A percentile compares a stretch with the other conserved stretches of the same genome.
Conservation (phyloP, 1,140 invertebrate genomes). For the Mycetomoellerius zeteki region DNA sequence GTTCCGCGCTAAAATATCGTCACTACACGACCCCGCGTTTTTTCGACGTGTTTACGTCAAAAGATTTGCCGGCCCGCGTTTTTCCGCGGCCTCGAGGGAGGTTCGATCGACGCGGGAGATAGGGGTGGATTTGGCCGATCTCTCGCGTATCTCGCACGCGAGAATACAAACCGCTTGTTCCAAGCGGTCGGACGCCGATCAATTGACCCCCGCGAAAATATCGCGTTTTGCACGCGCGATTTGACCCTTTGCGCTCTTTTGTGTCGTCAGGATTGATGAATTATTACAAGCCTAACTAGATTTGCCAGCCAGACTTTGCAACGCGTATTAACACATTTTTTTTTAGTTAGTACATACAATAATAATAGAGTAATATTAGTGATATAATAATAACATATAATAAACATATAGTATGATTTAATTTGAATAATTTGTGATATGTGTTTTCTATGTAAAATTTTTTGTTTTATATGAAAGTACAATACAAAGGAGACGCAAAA, state of each 20-base stretch:
- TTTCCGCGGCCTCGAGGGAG: constrained; percentile 67
- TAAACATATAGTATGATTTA: background rate
- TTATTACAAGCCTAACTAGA: constrained; percentile 19
- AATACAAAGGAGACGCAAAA: background rate
- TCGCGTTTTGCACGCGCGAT: constrained; percentile 8
- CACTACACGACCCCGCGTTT: constrained; percentile 1
- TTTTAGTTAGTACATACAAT: background rate
- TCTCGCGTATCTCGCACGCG: constrained; percentile 65
- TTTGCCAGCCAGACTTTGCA: background rate
- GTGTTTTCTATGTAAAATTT: background rate
- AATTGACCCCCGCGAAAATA: constrained; percentile 38
- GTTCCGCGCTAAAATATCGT: constrained; percentile 65
- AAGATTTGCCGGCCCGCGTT: constrained; percentile 72
- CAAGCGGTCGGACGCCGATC: constrained; percentile 21
- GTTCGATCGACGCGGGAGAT: constrained; percentile 52
- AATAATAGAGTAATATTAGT: background rate
- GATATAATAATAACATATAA: background rate
- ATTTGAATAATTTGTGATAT: no score
- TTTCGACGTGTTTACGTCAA: constrained; percentile 59
- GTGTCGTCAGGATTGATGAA: constrained; percentile 2
- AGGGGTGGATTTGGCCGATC: constrained; percentile 73
- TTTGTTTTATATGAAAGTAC: background rate
- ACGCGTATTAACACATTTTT: background rate
- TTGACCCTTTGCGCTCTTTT: background rate
- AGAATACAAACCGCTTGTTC: constrained; percentile 18